These are phyloP conservation scores for Pangasius sanitwongsei DNA, from an alignment of 2,797 vertebrate species.

Conservation along the genomic window DNA sequence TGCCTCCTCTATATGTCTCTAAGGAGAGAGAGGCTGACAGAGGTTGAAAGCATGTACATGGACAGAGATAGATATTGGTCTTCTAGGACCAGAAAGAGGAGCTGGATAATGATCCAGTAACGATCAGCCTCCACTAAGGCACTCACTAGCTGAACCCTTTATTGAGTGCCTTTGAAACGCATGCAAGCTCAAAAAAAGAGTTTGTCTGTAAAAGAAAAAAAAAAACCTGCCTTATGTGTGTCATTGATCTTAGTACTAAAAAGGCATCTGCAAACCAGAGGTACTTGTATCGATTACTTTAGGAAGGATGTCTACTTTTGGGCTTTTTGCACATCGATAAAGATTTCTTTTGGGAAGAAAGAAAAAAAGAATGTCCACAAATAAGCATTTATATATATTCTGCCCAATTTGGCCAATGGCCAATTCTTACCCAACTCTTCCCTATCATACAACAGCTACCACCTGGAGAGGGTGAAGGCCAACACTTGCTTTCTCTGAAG, in stretches of 20 bases:
- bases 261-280: neutral
- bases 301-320: neutral
- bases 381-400: too few species aligned
- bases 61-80: neutral
- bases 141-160: neutral
- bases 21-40: neutral
- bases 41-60: neutral
- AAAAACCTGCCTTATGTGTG: neutral
- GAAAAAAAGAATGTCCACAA: neutral
- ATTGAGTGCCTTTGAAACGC: constrained; percentile 1
- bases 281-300: neutral
- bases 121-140: constrained; percentile 18
- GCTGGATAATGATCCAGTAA: constrained; percentile 47
- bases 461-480: neutral
- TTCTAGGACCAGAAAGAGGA: neutral
- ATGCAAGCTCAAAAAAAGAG: neutral
- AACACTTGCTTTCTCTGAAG: neutral
- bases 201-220: neutral
- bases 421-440: neutral
- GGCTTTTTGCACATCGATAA: too few species aligned
- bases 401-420: neutral
- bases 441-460: neutral
- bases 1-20: neutral
- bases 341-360: neutral
- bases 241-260: constrained; percentile 10